Base-by-base conservation (phyloP, 1,140 invertebrate genomes). In the Lucilia cuprina region DNA sequence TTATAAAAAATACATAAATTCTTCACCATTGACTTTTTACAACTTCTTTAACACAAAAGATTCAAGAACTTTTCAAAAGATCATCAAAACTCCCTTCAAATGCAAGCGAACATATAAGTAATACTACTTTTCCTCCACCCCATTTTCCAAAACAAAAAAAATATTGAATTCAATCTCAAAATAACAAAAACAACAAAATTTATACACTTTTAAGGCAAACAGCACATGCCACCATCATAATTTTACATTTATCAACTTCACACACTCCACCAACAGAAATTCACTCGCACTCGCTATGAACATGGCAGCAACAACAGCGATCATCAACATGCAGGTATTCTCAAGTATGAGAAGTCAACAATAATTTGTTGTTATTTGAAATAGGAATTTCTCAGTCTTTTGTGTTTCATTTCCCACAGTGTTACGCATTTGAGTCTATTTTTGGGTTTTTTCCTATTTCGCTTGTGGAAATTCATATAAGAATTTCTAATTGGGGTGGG, bases 221-320 rank as follows among this genome's bases (percentile, higher is more conserved):
- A 70, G 65, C 65, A 70, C 65, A 70, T 70, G 65, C 65, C 65
- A 70, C 65, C 65, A 70, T 70, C 65, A 70, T 70, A 70, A 70
- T 70, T 70, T 70, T n/a, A 70, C 65, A 70, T 70, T 70, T 70
- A 70, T 70, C 65, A 70, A 70, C 65, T 70, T 21, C 65, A 70
- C 65, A 70, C 65, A 70, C 65, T 5, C 65, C 65, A 19, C 65
- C 17, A n/a, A 65, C 60, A 65, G n/a, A 19, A 21, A 70, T 60
- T 60, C 55, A 60, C 55, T 60, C 55, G 55, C n/a, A 60, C 14
- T 60, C 19, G n/a, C 2, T 19, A 3, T 21, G 7, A 21, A 70
- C 19, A 21, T 2, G 9, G n/a, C 25, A 12, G n/a, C 7, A 70
- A 70, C 65, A 70, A 10, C 65, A 70, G 5, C 14, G 55, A 70